phyloP scores from a whole-genome alignment of 1,140 invertebrate species.

The Scaptomyza hsui region DNA sequence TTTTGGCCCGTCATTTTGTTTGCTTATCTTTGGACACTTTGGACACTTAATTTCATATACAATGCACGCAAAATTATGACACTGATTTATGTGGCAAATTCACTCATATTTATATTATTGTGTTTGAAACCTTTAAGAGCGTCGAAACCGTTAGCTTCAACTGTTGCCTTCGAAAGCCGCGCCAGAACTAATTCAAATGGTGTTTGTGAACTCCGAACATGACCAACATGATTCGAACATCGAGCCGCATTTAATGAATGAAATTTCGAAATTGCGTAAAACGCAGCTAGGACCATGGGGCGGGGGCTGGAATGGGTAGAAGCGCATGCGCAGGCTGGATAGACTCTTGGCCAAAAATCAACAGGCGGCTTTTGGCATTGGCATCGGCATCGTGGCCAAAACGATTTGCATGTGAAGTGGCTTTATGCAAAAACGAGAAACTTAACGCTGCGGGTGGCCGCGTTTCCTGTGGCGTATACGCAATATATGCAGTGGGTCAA shows the following conservation, averaged over 20 bases:
- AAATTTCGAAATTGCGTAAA: constrained; percentile 41
- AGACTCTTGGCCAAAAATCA: constrained; percentile 11
- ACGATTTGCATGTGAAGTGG: constrained; percentile 26
- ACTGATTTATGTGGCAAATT: constrained; percentile 68
- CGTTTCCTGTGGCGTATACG: constrained; percentile 32
- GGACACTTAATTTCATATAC: constrained; percentile 67
- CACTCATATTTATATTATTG: constrained; percentile 32
- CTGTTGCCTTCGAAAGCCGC: constrained; percentile 61
- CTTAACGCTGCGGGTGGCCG: constrained; percentile 1
- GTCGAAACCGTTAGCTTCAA: constrained; percentile 11
- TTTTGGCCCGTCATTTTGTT: constrained; percentile 30
- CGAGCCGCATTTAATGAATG: constrained; percentile 61
- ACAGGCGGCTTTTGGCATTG: constrained; percentile 38
- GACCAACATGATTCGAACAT: constrained; percentile 41
- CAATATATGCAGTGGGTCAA: constrained; percentile 4
- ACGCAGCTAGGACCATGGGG: neutral
- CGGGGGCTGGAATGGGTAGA: neutral
- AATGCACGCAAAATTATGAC: constrained; percentile 72
- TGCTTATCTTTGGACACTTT: constrained; percentile 45
- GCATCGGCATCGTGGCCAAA: too few species aligned
- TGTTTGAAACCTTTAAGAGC: neutral
- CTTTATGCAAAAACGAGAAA: neutral
- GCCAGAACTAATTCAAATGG: constrained; percentile 52
- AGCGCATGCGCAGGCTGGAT: constrained; percentile 48
- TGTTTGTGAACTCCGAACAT: neutral